Evolutionary conservation across 2,113 vertebrate species (phyloP).

Genomic region (Barbus barbus): DNA sequence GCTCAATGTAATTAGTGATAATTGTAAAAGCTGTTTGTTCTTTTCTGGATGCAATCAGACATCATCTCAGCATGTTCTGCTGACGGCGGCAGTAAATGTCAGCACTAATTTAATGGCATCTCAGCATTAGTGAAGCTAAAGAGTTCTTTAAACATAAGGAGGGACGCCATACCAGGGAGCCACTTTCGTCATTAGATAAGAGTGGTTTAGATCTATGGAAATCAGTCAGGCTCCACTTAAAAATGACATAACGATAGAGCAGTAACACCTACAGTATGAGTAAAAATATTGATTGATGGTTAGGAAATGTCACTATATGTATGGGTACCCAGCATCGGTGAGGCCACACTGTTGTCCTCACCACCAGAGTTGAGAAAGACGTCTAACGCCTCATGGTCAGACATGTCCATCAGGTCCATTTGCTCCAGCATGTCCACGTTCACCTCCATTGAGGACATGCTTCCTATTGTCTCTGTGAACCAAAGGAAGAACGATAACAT

Average conservation of each 20-base stretch:
- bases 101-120: slow-evolving; percentile 25
- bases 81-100: slow-evolving; percentile 15
- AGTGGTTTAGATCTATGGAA: not conserved
- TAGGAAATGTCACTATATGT: not conserved
- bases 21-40: slow-evolving; percentile 40
- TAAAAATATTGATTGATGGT: not conserved
- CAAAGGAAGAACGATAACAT: slow-evolving; percentile 33
- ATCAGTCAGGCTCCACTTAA: not conserved
- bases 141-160: not conserved
- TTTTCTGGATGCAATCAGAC: not conserved
- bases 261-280: too few relatives aligned
- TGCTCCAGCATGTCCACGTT: slow-evolving; percentile 97
- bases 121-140: not conserved
- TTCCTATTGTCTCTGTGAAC: slow-evolving; percentile 89
- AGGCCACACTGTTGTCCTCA: slow-evolving; percentile 83
- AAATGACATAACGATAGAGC: not conserved
- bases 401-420: slow-evolving; percentile 97
- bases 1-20: slow-evolving; percentile 42
- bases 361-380: slow-evolving; percentile 93
- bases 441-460: slow-evolving; percentile 99
- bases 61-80: not conserved
- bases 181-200: not conserved
- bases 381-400: slow-evolving; percentile 94
- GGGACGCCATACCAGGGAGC: not conserved
- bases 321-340: slow-evolving; percentile 81